A percentile compares a stretch with the other conserved stretches of the same genome.
These are phyloP conservation scores for Amblyraja radiata DNA, from an alignment of 2,797 vertebrate genomes.

Conservation along the genomic window DNA sequence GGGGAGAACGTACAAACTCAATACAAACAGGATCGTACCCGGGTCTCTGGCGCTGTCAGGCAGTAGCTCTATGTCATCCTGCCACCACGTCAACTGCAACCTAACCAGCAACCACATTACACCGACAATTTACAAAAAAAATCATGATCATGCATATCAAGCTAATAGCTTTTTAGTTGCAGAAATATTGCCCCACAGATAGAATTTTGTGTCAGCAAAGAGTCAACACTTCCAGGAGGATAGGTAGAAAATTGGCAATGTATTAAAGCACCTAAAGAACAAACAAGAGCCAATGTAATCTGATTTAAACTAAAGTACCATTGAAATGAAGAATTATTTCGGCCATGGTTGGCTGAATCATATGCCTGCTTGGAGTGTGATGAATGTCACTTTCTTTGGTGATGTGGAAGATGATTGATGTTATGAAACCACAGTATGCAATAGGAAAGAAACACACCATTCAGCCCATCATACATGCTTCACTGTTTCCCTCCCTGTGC, in stretches of 20 bases:
- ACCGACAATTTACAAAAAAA: not conserved
- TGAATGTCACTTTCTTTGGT: conserved; percentile 5
- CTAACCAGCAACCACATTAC: too few relatives aligned
- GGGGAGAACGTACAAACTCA: too few relatives aligned
- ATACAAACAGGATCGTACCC: too few relatives aligned
- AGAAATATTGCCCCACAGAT: not conserved
- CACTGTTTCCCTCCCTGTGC: not conserved
- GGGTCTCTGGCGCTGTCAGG: too few relatives aligned
- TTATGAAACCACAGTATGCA: not conserved
- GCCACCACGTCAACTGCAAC: too few relatives aligned
- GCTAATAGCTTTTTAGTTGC: not conserved
- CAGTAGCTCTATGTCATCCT: too few relatives aligned
- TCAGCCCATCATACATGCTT: not conserved
- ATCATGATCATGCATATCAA: not conserved
- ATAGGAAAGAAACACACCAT: not conserved
- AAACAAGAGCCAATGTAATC: not conserved
- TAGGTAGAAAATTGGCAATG: not conserved
- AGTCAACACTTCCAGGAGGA: not conserved
- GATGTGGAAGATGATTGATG: not conserved
- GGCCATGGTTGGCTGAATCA: not conserved
- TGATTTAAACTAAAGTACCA: not conserved
- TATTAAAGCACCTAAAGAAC: not conserved
- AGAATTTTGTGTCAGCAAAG: not conserved
- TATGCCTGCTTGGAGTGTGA: not conserved
- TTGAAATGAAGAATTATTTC: conserved; percentile 14